Percentiles rank a stretch among this genome's conserved stretches.
Conservation (phyloP, 2,888 invertebrate genomes). For the Byasa hedistus region DNA sequence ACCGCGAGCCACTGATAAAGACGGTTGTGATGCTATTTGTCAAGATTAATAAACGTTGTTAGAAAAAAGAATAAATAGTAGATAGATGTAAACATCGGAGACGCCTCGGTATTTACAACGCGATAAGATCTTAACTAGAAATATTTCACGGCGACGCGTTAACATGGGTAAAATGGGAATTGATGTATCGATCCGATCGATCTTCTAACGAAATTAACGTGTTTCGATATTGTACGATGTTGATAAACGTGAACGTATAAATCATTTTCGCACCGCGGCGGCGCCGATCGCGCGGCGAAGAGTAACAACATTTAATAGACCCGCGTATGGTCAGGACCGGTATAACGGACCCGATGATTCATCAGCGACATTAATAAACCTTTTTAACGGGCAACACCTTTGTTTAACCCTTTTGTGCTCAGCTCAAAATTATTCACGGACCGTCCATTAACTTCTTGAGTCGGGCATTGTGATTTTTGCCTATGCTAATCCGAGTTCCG, state of each 20-base stretch:
- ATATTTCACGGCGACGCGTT: slow-evolving; percentile 20
- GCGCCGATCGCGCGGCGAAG: slow-evolving; percentile 41
- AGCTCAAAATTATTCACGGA: slow-evolving; percentile 63
- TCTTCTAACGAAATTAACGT: slow-evolving; percentile 27
- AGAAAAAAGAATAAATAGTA: slow-evolving; percentile 9
- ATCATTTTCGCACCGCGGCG: slow-evolving; percentile 42
- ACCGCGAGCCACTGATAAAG: slow-evolving; percentile 2
- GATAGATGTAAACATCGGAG: slow-evolving; percentile 4
- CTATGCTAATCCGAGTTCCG: slow-evolving; percentile 63
- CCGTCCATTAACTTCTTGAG: slow-evolving; percentile 69
- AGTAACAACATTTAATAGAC: slow-evolving; percentile 44
- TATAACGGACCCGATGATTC: slow-evolving; percentile 68
- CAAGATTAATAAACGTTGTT: slow-evolving; percentile 17
- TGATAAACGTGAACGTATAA: slow-evolving; percentile 52
- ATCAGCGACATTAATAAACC: slow-evolving; percentile 70
- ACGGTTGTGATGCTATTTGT: background rate
- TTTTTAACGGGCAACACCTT: slow-evolving; percentile 60
- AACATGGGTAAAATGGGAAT: slow-evolving; percentile 13
- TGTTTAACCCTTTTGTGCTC: slow-evolving; percentile 69
- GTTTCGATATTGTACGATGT: slow-evolving; percentile 26
- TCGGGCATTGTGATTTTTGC: slow-evolving; percentile 69
- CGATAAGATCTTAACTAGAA: slow-evolving; percentile 22
- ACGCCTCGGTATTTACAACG: slow-evolving; percentile 15
- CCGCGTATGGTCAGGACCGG: slow-evolving; percentile 51
- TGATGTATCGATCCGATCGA: slow-evolving; percentile 20